Evolutionary conservation across 2,797 vertebrate species (phyloP).

Genomic region (Rousettus madagascariensis): DNA sequence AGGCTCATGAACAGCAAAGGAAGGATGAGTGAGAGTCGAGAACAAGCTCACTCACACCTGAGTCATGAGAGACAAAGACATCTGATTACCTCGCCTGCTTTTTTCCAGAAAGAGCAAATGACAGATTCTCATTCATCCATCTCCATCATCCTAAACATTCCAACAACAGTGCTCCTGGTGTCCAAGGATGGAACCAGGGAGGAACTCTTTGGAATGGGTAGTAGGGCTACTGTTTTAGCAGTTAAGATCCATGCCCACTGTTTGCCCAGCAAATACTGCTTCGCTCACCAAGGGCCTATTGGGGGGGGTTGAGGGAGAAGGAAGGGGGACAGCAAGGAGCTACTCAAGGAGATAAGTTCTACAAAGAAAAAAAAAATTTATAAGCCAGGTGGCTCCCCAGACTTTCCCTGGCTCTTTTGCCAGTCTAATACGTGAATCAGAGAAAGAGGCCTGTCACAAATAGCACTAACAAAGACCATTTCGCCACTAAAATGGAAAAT

Average conservation of each 20-base stretch:
- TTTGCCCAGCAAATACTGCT: conserved; percentile 38
- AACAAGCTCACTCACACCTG: neutral
- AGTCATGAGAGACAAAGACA: neutral
- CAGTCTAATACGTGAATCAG: neutral
- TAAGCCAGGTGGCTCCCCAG: neutral
- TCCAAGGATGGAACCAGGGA: neutral
- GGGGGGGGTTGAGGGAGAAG: neutral
- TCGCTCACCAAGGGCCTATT: neutral
- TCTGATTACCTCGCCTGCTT: neutral
- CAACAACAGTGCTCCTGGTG: fast-evolving
- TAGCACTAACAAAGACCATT: neutral
- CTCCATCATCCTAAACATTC: neutral
- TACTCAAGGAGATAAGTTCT: neutral
- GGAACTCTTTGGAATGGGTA: neutral
- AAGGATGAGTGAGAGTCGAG: neutral
- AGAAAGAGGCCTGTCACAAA: neutral
- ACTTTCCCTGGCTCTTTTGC: neutral
- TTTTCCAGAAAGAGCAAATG: neutral
- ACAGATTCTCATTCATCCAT: neutral
- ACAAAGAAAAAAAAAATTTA: neutral
- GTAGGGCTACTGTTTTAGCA: neutral
- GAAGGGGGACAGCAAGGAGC: neutral
- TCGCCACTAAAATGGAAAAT: neutral
- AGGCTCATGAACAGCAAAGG: neutral
- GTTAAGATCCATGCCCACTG: neutral